Conservation (phyloP, 2,888 invertebrate genomes). For the Amiota communis region DNA sequence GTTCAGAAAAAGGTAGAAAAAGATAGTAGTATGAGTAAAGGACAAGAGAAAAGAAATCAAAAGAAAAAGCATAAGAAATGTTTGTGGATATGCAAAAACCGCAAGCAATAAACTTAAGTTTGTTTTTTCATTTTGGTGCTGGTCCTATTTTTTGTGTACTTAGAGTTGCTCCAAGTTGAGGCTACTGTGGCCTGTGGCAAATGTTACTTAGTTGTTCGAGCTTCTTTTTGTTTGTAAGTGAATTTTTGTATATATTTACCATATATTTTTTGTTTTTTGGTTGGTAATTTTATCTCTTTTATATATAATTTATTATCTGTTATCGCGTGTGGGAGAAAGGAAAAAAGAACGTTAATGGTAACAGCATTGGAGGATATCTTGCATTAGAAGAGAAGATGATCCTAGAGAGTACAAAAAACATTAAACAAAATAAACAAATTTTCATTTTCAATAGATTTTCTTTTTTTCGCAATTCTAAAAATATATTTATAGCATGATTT, state of each 20-base stretch:
- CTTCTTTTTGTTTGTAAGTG: not conserved
- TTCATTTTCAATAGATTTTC: no score
- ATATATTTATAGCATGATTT: no score
- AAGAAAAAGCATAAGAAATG: constrained; percentile 2
- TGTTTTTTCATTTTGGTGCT: no score
- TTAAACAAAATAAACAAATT: no score
- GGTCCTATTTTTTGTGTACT: constrained; percentile 3
- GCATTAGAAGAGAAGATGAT: no score
- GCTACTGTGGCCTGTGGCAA: not conserved
- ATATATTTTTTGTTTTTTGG: not conserved
- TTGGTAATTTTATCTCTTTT: not conserved
- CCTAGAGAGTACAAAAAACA: no score
- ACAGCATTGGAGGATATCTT: no score
- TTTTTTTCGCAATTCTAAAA: no score
- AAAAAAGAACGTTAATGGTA: not conserved
- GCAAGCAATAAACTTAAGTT: constrained; percentile 14
- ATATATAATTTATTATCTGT: constrained; percentile 17
- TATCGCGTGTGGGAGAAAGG: not conserved
- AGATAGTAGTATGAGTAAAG: not conserved
- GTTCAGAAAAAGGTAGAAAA: not conserved
- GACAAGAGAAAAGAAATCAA: not conserved
- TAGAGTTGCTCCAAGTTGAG: not conserved
- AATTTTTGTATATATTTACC: not conserved
- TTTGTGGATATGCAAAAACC: constrained; percentile 15
- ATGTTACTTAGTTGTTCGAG: no score